Evolutionary conservation across 2,113 vertebrate genomes (phyloP), one percentile per base, ranked within the genome.

Genomic region (Zeus faber): DNA sequence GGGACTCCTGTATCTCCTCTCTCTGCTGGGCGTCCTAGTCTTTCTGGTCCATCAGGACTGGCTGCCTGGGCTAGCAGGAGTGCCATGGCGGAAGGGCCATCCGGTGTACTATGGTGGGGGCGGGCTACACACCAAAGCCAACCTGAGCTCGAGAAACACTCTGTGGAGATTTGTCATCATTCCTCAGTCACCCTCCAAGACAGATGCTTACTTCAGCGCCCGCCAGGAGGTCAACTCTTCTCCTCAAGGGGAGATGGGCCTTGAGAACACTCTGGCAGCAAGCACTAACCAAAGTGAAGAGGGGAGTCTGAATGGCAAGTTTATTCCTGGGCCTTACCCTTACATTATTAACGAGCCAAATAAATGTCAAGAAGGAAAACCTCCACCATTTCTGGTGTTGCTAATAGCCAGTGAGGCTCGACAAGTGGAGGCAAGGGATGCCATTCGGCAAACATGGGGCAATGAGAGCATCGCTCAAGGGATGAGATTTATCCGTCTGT

Each of bases 381-480:
- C 89, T 2, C 83, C 18, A 0, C 94, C 94, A 3, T 97, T 98
- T 69, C 81, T 99, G 50, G 92, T 98, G 77, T 21, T 99, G 43
- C 83, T 99, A 49, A 95, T 99, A 55, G 89, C 93, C 17, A 95
- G 93, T 1, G 93, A 95, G 64, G 93, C 94, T 2, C 85, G 89
- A 39, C 93, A 96, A 68, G 85, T 78, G 17, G 93, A 97, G 58
- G 96, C 94, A 0, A 88, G 97, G 59, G 89, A 93, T 25, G 96
- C 94, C 13, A 98, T 99, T 25, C 87, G 97, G n/a, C 91, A 97
- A 74, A 98, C 96, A 0, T 99, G 97, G 97, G 97, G 93, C 3
- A 98, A 96, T 0, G 92, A 95, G 70, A 98, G 89, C 40, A 63
- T 93, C 27, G 89, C 88, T 3, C 85, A 87, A 0, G 90, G 87